A percentile compares a stretch with the other conserved stretches of the same genome.
phyloP scores from a whole-genome alignment of 1,140 invertebrate species.

The Cepaea nemoralis region DNA sequence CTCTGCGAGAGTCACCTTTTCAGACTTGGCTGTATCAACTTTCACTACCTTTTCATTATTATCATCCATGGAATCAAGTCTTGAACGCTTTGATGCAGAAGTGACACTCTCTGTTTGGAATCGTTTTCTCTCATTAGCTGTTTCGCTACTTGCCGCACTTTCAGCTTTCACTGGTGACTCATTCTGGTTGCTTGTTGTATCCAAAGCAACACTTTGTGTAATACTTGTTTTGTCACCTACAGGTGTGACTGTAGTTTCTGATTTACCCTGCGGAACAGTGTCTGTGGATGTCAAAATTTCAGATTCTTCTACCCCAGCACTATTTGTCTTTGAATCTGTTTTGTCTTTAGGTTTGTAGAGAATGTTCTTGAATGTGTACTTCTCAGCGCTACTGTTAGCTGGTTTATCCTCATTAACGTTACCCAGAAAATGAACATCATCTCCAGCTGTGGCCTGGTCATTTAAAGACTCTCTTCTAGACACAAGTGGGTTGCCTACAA shows the following conservation, averaged over 20 bases:
- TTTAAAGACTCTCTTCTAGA: too few relatives aligned
- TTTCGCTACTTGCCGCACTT: too few relatives aligned
- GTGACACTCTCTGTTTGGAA: background rate
- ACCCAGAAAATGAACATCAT: background rate
- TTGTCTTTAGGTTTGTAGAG: background rate
- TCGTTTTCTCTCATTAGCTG: background rate
- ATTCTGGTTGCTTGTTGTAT: background rate
- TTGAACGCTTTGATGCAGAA: background rate
- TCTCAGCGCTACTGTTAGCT: background rate
- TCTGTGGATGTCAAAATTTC: background rate
- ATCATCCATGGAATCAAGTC: background rate
- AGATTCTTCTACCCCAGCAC: background rate
- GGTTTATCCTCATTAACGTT: background rate
- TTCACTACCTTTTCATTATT: background rate
- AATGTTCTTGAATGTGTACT: slow-evolving; percentile 7
- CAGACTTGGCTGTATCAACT: background rate
- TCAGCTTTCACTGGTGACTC: background rate
- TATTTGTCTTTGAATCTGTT: background rate
- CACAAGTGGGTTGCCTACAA: too few relatives aligned
- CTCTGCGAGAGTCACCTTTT: background rate
- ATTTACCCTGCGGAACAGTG: background rate
- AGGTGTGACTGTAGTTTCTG: background rate
- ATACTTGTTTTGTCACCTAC: too few relatives aligned
- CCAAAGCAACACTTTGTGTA: too few relatives aligned
- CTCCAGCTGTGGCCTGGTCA: background rate